Evolutionary conservation across 64 coral and sea anemone species (phyloP).

Genomic region (Hydrozoanthus tunicans): DNA sequence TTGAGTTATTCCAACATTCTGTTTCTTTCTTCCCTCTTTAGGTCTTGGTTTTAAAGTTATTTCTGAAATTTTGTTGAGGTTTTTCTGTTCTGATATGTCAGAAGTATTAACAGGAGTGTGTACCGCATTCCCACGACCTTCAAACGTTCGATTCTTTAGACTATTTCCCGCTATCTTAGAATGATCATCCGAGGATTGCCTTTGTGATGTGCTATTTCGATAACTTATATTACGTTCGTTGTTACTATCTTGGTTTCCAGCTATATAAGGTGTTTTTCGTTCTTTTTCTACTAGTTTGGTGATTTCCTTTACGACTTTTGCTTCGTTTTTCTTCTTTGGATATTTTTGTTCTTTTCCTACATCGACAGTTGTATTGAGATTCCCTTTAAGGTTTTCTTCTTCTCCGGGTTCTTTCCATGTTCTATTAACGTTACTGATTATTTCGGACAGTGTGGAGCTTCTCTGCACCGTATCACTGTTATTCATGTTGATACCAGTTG

Average conservation of each 20-base stretch:
- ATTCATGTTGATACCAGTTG: not conserved
- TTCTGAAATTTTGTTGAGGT: not conserved
- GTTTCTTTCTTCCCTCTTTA: not conserved
- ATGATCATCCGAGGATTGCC: no score
- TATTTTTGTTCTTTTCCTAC: not conserved
- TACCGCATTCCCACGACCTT: not conserved
- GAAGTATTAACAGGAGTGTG: not conserved
- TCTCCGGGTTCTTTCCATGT: not conserved
- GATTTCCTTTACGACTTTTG: constrained; percentile 1
- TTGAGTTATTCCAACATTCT: constrained; percentile 43
- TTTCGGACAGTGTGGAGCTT: not conserved
- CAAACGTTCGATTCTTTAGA: not conserved
- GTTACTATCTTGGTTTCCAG: not conserved
- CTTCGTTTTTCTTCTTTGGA: constrained; percentile 16
- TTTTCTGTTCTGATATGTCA: not conserved
- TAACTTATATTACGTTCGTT: not conserved
- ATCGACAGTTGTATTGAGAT: not conserved
- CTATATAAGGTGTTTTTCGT: not conserved
- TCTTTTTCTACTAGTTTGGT: not conserved
- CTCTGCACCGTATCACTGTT: not conserved
- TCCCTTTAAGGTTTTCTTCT: not conserved
- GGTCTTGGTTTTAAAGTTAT: not conserved
- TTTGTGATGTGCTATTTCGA: not conserved
- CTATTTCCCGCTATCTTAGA: not conserved
- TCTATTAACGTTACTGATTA: not conserved